phyloP scores from a whole-genome alignment of 2,888 invertebrate species.

The Meandrusa payeni region DNA sequence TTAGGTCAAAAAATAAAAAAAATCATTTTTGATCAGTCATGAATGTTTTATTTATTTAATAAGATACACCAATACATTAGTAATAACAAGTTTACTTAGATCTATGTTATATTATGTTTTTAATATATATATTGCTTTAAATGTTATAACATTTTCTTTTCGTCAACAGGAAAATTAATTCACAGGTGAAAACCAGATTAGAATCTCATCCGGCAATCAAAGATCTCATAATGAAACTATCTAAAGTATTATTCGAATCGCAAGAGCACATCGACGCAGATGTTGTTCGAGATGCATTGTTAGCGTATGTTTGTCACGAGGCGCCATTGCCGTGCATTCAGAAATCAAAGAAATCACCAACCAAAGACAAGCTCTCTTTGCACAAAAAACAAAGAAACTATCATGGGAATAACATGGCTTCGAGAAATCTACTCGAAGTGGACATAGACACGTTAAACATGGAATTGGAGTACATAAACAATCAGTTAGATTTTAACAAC shows the following conservation, averaged over 20 bases:
- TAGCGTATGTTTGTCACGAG: constrained; percentile 93
- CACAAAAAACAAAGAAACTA: constrained; percentile 44
- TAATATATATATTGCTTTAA: too few relatives aligned
- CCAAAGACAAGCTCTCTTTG: constrained; percentile 33
- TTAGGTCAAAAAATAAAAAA: too few relatives aligned
- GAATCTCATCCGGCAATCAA: constrained; percentile 88
- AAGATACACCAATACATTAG: too few relatives aligned
- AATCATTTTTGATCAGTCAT: too few relatives aligned
- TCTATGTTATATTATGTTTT: too few relatives aligned
- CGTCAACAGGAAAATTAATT: constrained; percentile 73
- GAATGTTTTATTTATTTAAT: too few relatives aligned
- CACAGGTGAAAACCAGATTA: constrained; percentile 83
- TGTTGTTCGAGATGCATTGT: constrained; percentile 88
- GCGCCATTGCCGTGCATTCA: constrained; percentile 88
- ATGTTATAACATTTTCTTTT: constrained; percentile 4
- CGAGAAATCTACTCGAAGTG: constrained; percentile 54
- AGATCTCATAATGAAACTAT: constrained; percentile 84
- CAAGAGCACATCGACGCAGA: constrained; percentile 85
- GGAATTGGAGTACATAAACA: constrained; percentile 70
- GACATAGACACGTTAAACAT: constrained; percentile 68
- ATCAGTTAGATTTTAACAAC: constrained; percentile 66
- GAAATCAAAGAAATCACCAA: constrained; percentile 39
- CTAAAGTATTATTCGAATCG: constrained; percentile 84
- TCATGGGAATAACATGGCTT: constrained; percentile 34
- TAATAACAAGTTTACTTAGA: too few relatives aligned